These are phyloP conservation scores for Acleris literana DNA, from an alignment of 2,888 invertebrate species.

Conservation along the genomic window DNA sequence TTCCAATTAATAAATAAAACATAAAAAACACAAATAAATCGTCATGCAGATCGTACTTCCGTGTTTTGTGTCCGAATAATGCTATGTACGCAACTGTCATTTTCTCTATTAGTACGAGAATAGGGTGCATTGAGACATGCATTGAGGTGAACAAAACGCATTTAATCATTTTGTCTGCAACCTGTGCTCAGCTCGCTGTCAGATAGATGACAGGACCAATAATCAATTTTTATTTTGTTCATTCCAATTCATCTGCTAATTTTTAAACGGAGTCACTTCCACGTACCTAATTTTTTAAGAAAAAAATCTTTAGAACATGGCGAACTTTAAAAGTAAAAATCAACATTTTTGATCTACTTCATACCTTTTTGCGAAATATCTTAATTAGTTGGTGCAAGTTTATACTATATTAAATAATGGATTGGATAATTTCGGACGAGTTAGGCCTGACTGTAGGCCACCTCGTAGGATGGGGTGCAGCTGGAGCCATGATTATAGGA, in stretches of 20 bases:
- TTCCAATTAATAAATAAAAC: too few relatives aligned
- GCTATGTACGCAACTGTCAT: too few relatives aligned
- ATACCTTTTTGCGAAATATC: conserved; percentile 25
- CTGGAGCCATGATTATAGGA: conserved; percentile 96
- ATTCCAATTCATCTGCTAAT: conserved; percentile 6
- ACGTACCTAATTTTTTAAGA: conserved; percentile 1
- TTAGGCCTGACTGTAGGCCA: conserved; percentile 89
- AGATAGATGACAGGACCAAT: conserved; percentile 9
- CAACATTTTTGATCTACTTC: conserved; percentile 13
- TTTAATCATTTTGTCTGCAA: too few relatives aligned
- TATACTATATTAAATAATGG: conserved; percentile 74
- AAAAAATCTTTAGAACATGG: background rate
- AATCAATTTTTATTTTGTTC: conserved; percentile 30
- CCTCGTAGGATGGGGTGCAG: conserved; percentile 90
- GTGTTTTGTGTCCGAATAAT: too few relatives aligned
- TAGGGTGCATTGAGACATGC: too few relatives aligned
- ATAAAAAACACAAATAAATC: too few relatives aligned
- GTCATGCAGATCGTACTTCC: too few relatives aligned
- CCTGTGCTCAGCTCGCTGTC: background rate
- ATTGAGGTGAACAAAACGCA: too few relatives aligned
- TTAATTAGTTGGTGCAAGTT: conserved; percentile 28
- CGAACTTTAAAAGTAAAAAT: conserved; percentile 1
- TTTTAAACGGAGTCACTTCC: conserved; percentile 7
- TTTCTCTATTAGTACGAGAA: too few relatives aligned
- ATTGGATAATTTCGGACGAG: conserved; percentile 91